Evolutionary conservation across 2,888 invertebrate genomes (phyloP).

Genomic region (Drosophila acutilabella): DNA sequence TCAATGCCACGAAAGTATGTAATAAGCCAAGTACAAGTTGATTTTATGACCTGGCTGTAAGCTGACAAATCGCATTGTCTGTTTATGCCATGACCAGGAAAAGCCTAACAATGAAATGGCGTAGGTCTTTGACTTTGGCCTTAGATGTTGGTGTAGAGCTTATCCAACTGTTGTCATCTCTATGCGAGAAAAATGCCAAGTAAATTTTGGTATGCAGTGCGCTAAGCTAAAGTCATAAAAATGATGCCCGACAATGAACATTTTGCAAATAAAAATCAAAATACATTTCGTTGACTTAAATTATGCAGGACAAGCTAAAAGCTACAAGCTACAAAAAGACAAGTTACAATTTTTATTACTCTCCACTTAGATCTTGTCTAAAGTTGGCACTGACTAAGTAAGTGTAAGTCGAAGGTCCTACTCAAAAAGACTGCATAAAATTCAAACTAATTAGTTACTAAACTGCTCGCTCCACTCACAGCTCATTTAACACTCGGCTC

Average conservation of each 20-base stretch:
- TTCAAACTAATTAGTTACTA: constrained; percentile 33
- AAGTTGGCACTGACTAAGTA: background rate
- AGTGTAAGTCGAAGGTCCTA: background rate
- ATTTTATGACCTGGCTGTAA: constrained; percentile 37
- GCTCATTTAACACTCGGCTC: constrained; percentile 36
- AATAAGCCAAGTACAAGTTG: constrained; percentile 22
- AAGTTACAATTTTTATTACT: constrained; percentile 20
- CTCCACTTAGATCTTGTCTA: constrained; percentile 5
- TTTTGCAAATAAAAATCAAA: constrained; percentile 33
- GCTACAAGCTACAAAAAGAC: background rate
- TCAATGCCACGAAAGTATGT: constrained; percentile 25
- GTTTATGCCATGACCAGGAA: background rate
- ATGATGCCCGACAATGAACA: constrained; percentile 48
- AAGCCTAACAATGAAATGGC: constrained; percentile 19
- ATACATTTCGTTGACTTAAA: constrained; percentile 28
- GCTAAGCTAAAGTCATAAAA: constrained; percentile 36
- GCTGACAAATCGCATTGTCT: constrained; percentile 14
- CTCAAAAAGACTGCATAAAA: background rate
- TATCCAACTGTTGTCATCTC: constrained; percentile 37
- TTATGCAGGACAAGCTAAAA: constrained; percentile 31
- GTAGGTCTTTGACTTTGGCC: background rate
- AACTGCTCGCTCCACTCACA: constrained; percentile 12
- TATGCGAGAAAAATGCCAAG: background rate
- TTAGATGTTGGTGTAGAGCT: constrained; percentile 12
- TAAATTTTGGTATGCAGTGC: constrained; percentile 39